A percentile compares a stretch with the other conserved stretches of the same genome.
Evolutionary conservation across 2,113 vertebrate genomes (phyloP).

Genomic region (Turdus rufiventris): DNA sequence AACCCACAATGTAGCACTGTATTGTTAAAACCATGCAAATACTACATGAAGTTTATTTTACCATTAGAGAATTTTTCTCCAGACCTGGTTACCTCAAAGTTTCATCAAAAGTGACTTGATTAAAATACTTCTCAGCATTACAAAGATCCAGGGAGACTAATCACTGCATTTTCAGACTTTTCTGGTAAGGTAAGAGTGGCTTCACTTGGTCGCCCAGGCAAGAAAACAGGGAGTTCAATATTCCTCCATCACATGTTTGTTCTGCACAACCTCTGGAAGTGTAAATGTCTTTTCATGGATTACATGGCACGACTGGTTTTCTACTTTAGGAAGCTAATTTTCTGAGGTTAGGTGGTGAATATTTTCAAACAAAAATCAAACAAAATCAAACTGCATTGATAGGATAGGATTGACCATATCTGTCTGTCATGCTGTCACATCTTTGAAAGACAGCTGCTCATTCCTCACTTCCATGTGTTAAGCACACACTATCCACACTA

Average conservation of each 20-base stretch:
- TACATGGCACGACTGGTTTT: background rate
- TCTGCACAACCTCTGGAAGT: background rate
- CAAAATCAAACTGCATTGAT: background rate
- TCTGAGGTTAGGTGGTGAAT: background rate
- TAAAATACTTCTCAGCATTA: background rate
- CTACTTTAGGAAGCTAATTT: background rate
- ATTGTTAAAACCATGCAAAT: background rate
- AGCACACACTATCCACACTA: background rate
- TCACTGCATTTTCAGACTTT: background rate
- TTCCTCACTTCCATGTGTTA: slow-evolving; percentile 2
- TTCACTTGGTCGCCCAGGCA: background rate
- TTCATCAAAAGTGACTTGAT: background rate
- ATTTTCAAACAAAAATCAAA: background rate
- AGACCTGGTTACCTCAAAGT: background rate
- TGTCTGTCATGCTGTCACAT: background rate
- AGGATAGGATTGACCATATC: background rate
- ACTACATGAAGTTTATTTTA: background rate
- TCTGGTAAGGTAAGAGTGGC: background rate
- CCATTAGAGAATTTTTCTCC: background rate
- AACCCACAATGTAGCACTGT: background rate
- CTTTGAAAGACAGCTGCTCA: slow-evolving; percentile 25
- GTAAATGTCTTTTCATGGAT: background rate
- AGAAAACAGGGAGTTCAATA: background rate
- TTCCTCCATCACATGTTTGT: background rate
- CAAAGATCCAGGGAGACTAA: background rate